Percentiles rank a stretch among this genome's conserved stretches.
Evolutionary conservation across 2,888 invertebrate species (phyloP).

Genomic region (Yponomeuta evonymella): DNA sequence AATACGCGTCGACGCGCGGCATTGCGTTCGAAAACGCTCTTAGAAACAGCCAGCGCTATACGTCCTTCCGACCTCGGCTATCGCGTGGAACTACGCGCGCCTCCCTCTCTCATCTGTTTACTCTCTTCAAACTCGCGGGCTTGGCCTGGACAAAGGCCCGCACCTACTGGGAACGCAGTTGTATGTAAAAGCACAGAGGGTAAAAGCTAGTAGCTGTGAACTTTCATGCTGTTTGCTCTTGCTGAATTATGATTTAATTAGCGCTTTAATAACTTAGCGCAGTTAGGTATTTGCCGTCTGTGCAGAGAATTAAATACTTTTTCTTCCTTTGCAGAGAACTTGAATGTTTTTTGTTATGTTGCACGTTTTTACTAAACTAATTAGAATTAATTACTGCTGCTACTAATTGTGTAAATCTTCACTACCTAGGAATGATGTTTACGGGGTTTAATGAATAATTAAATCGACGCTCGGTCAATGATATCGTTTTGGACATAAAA

Average conservation of each 20-base stretch:
- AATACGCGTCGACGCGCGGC: conserved; percentile 40
- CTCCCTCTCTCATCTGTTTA: conserved; percentile 68
- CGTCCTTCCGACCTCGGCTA: conserved; percentile 55
- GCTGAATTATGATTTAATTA: conserved; percentile 14
- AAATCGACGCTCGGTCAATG: too few relatives aligned
- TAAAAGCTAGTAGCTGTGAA: conserved; percentile 2
- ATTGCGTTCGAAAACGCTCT: conserved; percentile 33
- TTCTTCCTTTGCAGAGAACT: neutral
- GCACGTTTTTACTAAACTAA: too few relatives aligned
- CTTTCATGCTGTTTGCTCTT: conserved; percentile 10
- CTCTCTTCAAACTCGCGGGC: conserved; percentile 47
- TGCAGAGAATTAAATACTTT: neutral
- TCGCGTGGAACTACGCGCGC: conserved; percentile 60
- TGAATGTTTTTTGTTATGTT: too few relatives aligned
- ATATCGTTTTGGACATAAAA: too few relatives aligned
- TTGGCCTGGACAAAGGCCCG: conserved; percentile 61
- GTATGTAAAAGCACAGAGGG: neutral
- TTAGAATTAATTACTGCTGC: too few relatives aligned
- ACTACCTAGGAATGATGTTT: too few relatives aligned
- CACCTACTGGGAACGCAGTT: conserved; percentile 14
- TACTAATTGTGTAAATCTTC: too few relatives aligned
- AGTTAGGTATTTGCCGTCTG: neutral
- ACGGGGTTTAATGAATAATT: too few relatives aligned
- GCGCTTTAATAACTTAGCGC: conserved; percentile 6
- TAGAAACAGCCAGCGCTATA: conserved; percentile 35